Base-by-base conservation (phyloP, 2,113 vertebrate genomes). In the Lasiurus cinereus region DNA sequence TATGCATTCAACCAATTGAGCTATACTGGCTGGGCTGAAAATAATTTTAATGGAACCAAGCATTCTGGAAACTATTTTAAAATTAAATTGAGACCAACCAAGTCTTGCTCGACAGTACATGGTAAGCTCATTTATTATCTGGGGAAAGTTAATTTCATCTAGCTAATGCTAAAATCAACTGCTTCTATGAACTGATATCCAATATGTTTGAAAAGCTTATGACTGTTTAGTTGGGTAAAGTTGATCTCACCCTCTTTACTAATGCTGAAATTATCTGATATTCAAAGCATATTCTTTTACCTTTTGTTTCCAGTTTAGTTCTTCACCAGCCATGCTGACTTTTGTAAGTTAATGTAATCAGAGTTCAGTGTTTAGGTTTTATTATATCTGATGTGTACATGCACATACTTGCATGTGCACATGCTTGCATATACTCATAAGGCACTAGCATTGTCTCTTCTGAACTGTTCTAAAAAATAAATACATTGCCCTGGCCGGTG, bases 1-100 rank as follows among this genome's bases (percentile, higher is more conserved):
- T 62, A 11, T 4, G 3, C 24, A 11, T 24, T 62, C 59, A 62
- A 27, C 59, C 59, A 62, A 5, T 27, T 27, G 59, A 62, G 59
- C 24, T 62, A 62, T 10, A 62, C 59, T 62, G 59, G 59, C 59
- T 62, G 22, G 59, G 24, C 18, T 67, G 13, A 97, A 84, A 93
- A 90, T 74, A 78, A 66, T 78, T 56, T 64, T 66, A 52, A 66
- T 93, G 24, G 12, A 70, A 70, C 33, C 64, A 88, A 96, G 74
- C 29, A 93, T 90, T 92, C 73, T 91, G 54, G 39, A 94, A 93
- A 92, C 56, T 33, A 91, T 67, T 93, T 94, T 87, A 69, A 96
- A 93, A 94, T 94, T 88, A 90, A 93, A 96, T 72, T 48, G 43
- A 90, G 48, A 79, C 19, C 62, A 78, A 88, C 7, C 22, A 94